A percentile compares a stretch with the other conserved stretches of the same genome.
phyloP scores from a whole-genome alignment of 1,140 invertebrate species.

The Drosophila trapezifrons region DNA sequence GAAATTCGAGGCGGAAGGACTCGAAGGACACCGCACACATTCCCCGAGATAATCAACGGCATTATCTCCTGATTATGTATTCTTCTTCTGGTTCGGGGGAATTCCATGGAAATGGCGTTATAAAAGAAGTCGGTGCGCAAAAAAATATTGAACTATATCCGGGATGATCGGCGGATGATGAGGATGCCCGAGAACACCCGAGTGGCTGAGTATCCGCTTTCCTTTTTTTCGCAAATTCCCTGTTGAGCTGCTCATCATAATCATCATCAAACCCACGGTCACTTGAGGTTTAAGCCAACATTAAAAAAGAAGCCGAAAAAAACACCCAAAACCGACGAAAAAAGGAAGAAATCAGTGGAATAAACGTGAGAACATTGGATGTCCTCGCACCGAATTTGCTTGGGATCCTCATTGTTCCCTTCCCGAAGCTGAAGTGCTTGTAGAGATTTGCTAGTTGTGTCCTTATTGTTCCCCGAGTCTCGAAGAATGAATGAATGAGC shows the following conservation, averaged over 20 bases:
- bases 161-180: conserved; percentile 77
- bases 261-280: conserved; percentile 77
- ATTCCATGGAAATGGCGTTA: conserved; percentile 75
- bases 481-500: conserved; percentile 49
- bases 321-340: conserved; percentile 58
- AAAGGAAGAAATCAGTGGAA: conserved; percentile 38
- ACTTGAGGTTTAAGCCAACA: conserved; percentile 79
- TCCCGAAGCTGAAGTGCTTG: conserved; percentile 55
- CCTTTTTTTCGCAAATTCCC: conserved; percentile 63
- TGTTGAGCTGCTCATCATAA: conserved; percentile 43
- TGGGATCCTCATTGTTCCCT: conserved; percentile 62
- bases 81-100: conserved; percentile 33
- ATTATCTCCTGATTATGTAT: conserved; percentile 77
- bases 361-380: conserved; percentile 76
- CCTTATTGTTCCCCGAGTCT: conserved; percentile 72
- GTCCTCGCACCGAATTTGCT: conserved; percentile 71
- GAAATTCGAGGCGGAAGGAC: conserved; percentile 72
- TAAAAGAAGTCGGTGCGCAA: conserved; percentile 49
- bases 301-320: conserved; percentile 61
- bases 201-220: conserved; percentile 78
- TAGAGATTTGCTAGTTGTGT: conserved; percentile 80
- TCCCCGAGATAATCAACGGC: conserved; percentile 79
- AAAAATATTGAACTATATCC: conserved; percentile 79
- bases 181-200: conserved; percentile 63
- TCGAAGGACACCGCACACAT: conserved; percentile 63